These are phyloP conservation scores for Pangasianodon hypophthalmus DNA, from an alignment of 2,113 vertebrate species.

Conservation along the genomic window DNA sequence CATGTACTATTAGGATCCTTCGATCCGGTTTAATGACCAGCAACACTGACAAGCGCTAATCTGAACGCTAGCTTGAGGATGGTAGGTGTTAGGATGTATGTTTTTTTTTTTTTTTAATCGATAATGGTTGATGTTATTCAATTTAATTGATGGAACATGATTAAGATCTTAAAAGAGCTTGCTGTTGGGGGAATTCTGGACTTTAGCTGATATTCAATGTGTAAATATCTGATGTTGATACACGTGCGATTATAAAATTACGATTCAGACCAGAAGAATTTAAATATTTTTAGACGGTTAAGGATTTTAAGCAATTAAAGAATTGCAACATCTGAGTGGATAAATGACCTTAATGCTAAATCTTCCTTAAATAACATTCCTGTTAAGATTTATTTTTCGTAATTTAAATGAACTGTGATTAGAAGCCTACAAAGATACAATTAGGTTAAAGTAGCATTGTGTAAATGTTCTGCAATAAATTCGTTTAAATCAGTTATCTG, in stretches of 20 bases:
- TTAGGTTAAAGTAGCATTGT: not conserved
- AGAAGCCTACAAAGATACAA: not conserved
- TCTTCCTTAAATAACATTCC: not conserved
- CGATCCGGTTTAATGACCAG: not conserved
- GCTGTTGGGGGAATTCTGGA: not conserved
- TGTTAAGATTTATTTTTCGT: not conserved
- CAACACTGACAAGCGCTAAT: not conserved
- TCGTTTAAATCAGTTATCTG: not conserved
- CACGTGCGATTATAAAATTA: not conserved
- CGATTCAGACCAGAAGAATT: not conserved
- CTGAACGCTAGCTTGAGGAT: not conserved
- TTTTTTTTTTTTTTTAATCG: not conserved
- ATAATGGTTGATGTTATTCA: not conserved
- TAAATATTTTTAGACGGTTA: not conserved
- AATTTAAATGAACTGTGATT: not conserved
- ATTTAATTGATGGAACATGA: not conserved
- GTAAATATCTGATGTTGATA: not conserved
- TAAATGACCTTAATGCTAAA: not conserved
- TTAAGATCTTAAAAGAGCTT: not conserved
- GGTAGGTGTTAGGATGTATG: not conserved
- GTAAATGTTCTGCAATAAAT: not conserved
- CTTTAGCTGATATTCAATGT: not conserved
- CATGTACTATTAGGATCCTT: not conserved
- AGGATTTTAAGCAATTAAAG: not conserved
- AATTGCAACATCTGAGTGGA: not conserved